Percentiles rank a stretch among this genome's conserved stretches.
phyloP scores from a whole-genome alignment of 2,113 vertebrate genomes.

The Otocyon megalotis region DNA sequence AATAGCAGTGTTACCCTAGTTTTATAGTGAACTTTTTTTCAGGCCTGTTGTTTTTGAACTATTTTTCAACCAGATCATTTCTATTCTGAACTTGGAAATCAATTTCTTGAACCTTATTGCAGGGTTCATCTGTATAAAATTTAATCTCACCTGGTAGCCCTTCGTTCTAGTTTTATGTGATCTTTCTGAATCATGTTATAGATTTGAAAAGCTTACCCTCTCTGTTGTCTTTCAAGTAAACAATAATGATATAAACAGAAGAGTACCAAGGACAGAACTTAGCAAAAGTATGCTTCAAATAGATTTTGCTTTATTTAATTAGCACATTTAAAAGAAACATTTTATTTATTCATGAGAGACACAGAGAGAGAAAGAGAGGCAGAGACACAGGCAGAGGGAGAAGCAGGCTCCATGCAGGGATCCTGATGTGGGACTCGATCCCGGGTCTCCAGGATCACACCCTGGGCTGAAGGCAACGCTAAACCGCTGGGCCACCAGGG shows the following conservation, averaged over 20 bases:
- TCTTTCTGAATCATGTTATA: background rate
- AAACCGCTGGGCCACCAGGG: too few relatives aligned
- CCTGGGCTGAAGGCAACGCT: too few relatives aligned
- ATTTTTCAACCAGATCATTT: background rate
- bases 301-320: slow-evolving; percentile 27
- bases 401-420: too few relatives aligned
- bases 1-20: background rate
- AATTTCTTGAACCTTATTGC: background rate
- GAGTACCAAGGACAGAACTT: background rate
- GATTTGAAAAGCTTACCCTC: background rate
- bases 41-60: background rate
- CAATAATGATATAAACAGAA: background rate
- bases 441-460: too few relatives aligned
- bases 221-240: background rate
- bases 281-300: slow-evolving; percentile 20
- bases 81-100: background rate
- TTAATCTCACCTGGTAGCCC: background rate
- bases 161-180: slow-evolving; percentile 14
- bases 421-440: too few relatives aligned
- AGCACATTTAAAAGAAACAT: background rate
- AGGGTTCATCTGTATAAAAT: background rate
- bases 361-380: too few relatives aligned
- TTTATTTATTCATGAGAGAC: too few relatives aligned
- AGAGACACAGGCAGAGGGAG: too few relatives aligned
- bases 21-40: background rate